Base-by-base conservation (phyloP, 2,888 invertebrate species). In the Tridacna crocea region DNA sequence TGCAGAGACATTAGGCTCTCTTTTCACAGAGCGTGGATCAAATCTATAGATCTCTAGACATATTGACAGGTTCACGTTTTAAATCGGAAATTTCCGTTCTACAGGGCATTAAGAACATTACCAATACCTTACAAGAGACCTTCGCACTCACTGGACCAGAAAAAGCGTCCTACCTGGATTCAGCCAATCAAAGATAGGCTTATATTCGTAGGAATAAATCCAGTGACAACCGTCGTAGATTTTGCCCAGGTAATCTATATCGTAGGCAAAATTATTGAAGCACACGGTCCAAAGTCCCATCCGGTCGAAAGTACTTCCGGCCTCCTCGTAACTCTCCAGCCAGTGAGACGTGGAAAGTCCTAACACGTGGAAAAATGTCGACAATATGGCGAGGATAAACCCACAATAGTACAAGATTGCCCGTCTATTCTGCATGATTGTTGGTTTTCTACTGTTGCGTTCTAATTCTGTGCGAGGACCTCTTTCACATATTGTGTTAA, bases 141-240 rank as follows among this genome's bases (percentile, higher is more conserved):
- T 36, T 36, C 36, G 36, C 36, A 36, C 36, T 36, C 36, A 36
- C 36, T 36, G 36, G 36, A 36, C 36, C 36, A 36, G 36, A 36
- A 36, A 36, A 8, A 36, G 36, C 2, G 36, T 36, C 96, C 95
- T 94, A 97, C 97, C 96, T 75, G 98, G 98, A 89, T 98, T 95
- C 4, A 99, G 95, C 91, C 98, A 97, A 90, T 98, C 97, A 91
- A 98, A 97, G 88, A 99, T 97, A 80, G 98, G 98, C 93, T 98
- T 98, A 94, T 98, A 98, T 95, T 99, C 99, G 94, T 98, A 98
- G 95, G 99, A 98, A 93, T 98, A 98, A 82, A 99, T 97, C 98
- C 99, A 99, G 97, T 98, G 98, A 93, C 99, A 99, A 0, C 98
- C 98, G 91, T 98, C 98, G 95, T 98, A 99, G 94, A 97, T 98